Evolutionary conservation across 2,888 invertebrate genomes (phyloP), one percentile per base, ranked within the genome.

Genomic region (Leptarthrus brevirostris): DNA sequence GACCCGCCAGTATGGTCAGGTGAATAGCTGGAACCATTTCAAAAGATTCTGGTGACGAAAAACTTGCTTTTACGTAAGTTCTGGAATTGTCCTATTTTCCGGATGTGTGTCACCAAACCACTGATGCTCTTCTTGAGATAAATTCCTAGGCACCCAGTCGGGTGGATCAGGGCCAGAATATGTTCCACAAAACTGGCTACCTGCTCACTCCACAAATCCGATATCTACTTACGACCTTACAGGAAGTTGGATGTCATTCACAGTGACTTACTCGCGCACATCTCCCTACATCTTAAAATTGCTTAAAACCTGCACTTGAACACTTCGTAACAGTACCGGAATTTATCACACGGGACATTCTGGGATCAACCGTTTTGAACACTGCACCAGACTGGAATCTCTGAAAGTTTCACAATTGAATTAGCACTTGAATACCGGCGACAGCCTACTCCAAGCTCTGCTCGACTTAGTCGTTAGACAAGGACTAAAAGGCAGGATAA

Each of bases 401-500:
- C 10, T 18, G 26, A 24, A 12, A 14, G 47, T 26, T 66, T 24
- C 44, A 66, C 12, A 47, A 64, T 8, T 26, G 24, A 24, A 8
- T 18, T 26, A 66, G 18, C 44, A 66, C 58, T 40, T 40, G 8
- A 18, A 24, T n/a, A 26, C 54, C 64, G 47, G 26, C 24, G 47
- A 26, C 44, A 24, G 22, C 47, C 64, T 47, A 47, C 47, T 47
- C 24, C 36, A 47, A 26, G 24, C n/a, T 40, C 54, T 54, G 54
- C 24, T 24, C 71, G 44, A 56, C 40, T 24, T 53, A 40, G 71
- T 71, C 26, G 56, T 36, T 71, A 44, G 71, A 71, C 36, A 71
- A 56, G 44, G 56, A 71, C 71, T 71, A 54, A 71, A 69, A 69
- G 30, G 52, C 69, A 69, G 52, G 52, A 69, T 69, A 44, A 18